Percentiles rank a stretch among this genome's conserved stretches.
Conservation (phyloP, 2,113 vertebrate genomes). For the Gila orcuttii region DNA sequence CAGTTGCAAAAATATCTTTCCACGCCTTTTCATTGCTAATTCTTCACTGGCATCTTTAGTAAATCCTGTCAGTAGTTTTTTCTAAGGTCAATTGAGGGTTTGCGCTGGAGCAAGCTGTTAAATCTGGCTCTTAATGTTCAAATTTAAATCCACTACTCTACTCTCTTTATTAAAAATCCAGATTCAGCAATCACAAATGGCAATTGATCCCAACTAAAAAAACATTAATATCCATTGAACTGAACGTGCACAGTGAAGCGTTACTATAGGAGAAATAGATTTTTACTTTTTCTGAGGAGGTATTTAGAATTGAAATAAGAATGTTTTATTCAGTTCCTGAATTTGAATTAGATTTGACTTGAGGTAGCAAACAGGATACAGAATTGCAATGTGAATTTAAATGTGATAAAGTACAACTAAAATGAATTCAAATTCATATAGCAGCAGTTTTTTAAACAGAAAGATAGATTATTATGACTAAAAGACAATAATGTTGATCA, state of each 20-base stretch:
- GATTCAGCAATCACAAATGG: background rate
- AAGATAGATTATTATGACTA: background rate
- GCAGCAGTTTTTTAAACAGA: background rate
- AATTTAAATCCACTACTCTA: background rate
- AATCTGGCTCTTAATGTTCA: too few relatives aligned
- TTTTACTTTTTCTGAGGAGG: background rate
- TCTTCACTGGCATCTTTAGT: too few relatives aligned
- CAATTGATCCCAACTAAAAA: background rate
- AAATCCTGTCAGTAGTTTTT: too few relatives aligned
- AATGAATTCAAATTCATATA: background rate
- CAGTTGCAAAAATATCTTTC: too few relatives aligned
- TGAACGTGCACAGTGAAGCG: background rate
- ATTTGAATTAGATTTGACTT: background rate
- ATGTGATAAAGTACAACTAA: background rate
- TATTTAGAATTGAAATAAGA: background rate
- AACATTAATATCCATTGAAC: background rate
- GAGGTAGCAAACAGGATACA: background rate
- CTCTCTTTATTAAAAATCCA: background rate
- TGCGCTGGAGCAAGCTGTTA: too few relatives aligned
- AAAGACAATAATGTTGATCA: slow-evolving; percentile 35
- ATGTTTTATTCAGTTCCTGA: background rate
- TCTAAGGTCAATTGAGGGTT: too few relatives aligned
- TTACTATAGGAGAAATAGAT: background rate
- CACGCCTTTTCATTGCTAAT: too few relatives aligned
- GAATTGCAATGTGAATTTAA: background rate